These are phyloP conservation scores for Rhinichthys klamathensis DNA, from an alignment of 2,113 vertebrate genomes.

Conservation along the genomic window DNA sequence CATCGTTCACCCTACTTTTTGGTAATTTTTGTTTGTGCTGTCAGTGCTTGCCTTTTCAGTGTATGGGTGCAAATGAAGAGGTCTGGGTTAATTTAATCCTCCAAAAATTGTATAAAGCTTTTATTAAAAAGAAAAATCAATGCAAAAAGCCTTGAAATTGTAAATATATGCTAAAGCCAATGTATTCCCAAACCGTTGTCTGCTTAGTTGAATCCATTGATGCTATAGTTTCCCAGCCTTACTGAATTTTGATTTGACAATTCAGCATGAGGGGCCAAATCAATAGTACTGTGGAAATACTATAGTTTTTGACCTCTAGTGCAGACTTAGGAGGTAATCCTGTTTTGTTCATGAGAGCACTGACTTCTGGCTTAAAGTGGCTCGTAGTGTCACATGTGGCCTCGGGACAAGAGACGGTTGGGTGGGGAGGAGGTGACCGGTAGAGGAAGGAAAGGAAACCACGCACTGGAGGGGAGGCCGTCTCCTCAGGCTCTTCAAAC, in stretches of 20 bases:
- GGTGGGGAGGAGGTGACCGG: neutral
- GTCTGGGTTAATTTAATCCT: neutral
- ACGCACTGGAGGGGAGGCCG: neutral
- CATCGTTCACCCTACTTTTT: neutral
- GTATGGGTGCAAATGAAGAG: neutral
- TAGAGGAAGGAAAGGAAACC: neutral
- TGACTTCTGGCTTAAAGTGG: slow-evolving; percentile 51
- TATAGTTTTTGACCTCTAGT: slow-evolving; percentile 51
- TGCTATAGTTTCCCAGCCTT: neutral
- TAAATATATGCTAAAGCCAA: neutral
- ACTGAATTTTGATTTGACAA: neutral
- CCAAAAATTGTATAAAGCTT: neutral
- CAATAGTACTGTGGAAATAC: neutral
- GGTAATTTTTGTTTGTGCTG: neutral
- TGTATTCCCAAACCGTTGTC: neutral
- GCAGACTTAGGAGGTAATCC: slow-evolving; percentile 61
- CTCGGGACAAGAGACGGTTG: neutral
- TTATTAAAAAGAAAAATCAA: neutral
- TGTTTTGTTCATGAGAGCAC: slow-evolving; percentile 73
- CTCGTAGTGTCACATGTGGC: slow-evolving; percentile 35
- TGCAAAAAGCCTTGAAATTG: neutral
- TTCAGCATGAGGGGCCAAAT: neutral
- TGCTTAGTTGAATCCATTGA: neutral
- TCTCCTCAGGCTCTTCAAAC: slow-evolving; percentile 42
- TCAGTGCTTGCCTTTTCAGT: neutral